Base-by-base conservation (phyloP, 2,113 vertebrate genomes). In the Setophaga coronata region DNA sequence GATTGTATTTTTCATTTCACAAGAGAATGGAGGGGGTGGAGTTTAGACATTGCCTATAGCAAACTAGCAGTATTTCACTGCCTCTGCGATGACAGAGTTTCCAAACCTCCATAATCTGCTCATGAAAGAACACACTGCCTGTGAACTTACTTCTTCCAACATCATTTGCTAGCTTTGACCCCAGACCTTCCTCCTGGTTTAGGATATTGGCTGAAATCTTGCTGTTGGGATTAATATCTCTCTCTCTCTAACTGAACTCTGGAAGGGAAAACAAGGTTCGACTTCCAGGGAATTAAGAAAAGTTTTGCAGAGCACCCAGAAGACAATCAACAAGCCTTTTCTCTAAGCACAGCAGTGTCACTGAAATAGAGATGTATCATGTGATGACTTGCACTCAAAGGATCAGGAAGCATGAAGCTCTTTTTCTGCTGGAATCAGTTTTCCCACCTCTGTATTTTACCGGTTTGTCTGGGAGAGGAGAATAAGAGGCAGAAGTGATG, bases 1-100 rank as follows among this genome's bases (percentile, higher is more conserved):
- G 67, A 88, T 71, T 87, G 54, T 80, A 70, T 71, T 93, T 96
- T 95, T 89, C 57, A 90, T 97, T 97, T 92, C 91, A 95, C 72
- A 81, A 87, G 83, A 95, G 89, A 80, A 89, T 60, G 64, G 56
- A 83, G 33, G 25, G 79, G 67, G 92, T 74, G 90, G 86, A 67
- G 60, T 81, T 90, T 40, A 92, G 77, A 53, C 73, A 78, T 70
- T 72, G 85, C 72, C 79, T 95, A 82, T 92, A 90, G 82, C 85
- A 90, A 94, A 81, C 67, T 38, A 83, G 79, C 88, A 96, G 53
- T 90, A 89, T 93, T 96, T 94, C 76, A 87, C 92, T 93, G 78
- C 18, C 28, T 87, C 85, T 74, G 67, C 0, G 2, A 77, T 64
- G 69, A 85, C 45, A 92, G 28, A 51, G 72, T 84, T 95, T 96